Conservation (phyloP, 2,113 vertebrate genomes). For the Serinus canaria region DNA sequence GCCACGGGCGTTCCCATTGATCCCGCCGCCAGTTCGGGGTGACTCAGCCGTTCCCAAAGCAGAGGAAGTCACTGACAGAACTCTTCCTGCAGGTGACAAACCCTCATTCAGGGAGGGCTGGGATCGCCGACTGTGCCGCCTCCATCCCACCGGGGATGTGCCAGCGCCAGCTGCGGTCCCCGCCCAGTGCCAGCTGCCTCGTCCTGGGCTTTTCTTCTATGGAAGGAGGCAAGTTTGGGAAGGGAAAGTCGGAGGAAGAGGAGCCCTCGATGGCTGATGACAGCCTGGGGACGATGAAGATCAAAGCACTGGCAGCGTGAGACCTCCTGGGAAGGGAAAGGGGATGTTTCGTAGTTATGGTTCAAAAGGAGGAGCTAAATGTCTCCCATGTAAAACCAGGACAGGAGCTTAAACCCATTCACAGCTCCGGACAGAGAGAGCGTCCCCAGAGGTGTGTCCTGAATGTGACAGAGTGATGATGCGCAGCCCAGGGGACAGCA, state of each 20-base stretch:
- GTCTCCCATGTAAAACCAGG: no score
- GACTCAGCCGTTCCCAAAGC: not conserved
- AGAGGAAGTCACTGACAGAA: not conserved
- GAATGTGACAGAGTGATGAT: accelerated
- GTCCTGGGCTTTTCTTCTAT: not conserved
- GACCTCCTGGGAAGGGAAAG: not conserved
- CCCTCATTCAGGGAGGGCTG: not conserved
- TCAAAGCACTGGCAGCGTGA: not conserved
- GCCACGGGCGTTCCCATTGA: not conserved
- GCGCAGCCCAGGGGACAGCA: not conserved
- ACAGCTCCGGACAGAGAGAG: accelerated
- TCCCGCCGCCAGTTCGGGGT: not conserved
- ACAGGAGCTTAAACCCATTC: not conserved
- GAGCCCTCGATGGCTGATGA: not conserved
- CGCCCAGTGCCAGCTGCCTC: not conserved
- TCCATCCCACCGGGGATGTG: not conserved
- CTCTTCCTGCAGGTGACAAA: not conserved
- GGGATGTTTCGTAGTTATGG: not conserved
- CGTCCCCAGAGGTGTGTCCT: not conserved
- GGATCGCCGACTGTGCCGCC: not conserved
- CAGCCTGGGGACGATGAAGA: not conserved
- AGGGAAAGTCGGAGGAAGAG: not conserved
- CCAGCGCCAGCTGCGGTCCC: not conserved
- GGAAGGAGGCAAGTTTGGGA: not conserved
- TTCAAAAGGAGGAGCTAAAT: not conserved